Evolutionary conservation across 2,797 vertebrate genomes (phyloP).

Genomic region (Pterois miles): DNA sequence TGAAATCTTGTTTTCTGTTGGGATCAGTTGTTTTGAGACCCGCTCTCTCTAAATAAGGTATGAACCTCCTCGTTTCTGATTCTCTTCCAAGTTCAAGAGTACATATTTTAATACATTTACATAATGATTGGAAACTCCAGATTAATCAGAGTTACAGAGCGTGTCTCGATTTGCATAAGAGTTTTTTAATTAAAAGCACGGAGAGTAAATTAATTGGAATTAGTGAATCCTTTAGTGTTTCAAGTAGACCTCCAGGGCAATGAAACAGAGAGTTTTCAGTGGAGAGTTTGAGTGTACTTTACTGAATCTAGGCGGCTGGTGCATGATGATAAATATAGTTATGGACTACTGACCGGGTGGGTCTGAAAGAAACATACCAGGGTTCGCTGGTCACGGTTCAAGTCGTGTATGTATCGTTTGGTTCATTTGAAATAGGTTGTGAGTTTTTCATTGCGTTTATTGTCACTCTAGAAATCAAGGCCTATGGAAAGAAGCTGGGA

Average conservation of each 20-base stretch:
- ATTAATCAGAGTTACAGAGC: slow-evolving; percentile 51
- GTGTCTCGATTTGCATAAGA: slow-evolving; percentile 54
- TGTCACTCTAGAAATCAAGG: no score
- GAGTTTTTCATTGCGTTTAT: no score
- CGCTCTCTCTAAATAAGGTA: slow-evolving; percentile 37
- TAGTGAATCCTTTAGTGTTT: slow-evolving; percentile 52
- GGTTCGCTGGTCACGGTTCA: no score
- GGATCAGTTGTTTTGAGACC: slow-evolving; percentile 31
- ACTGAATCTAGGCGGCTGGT: background rate
- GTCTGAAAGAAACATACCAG: no score
- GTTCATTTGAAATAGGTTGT: no score
- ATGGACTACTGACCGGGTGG: slow-evolving; percentile 6
- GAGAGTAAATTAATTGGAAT: slow-evolving; percentile 62
- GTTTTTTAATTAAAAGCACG: slow-evolving; percentile 58
- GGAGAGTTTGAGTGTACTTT: background rate
- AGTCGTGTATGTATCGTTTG: no score
- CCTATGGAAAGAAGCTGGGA: no score
- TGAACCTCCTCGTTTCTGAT: slow-evolving; percentile 27
- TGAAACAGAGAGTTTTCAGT: background rate
- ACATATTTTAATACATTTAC: slow-evolving; percentile 61
- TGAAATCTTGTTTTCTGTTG: slow-evolving; percentile 23
- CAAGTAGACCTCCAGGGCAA: slow-evolving; percentile 15
- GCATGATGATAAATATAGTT: background rate
- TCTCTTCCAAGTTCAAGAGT: slow-evolving; percentile 37
- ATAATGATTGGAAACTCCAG: slow-evolving; percentile 48